Conservation (phyloP, 2,888 invertebrate genomes). For the Lobophora halterata region DNA sequence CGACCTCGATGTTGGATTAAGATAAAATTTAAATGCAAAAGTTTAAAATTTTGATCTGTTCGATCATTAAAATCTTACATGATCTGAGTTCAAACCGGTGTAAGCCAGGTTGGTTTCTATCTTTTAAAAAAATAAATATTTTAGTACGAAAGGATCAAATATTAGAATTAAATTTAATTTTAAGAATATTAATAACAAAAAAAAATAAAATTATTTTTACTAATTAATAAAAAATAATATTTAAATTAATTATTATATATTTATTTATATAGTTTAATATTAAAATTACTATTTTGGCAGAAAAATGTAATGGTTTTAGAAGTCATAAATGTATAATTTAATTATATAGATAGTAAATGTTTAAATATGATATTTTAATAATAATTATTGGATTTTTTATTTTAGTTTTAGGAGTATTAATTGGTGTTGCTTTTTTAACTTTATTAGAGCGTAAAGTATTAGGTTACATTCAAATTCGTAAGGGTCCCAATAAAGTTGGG, state of each 20-base stretch:
- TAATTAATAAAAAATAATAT: too few species aligned
- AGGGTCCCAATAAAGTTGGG: conserved; percentile 87
- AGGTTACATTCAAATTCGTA: conserved; percentile 87
- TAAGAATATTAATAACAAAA: too few species aligned
- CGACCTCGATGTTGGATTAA: conserved; percentile 96
- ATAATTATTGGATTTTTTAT: conserved; percentile 66
- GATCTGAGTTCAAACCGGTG: conserved; percentile 94
- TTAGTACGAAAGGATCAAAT: conserved; percentile 91
- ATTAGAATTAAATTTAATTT: conserved; percentile 80
- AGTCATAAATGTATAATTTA: conserved; percentile 79
- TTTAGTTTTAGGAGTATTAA: conserved; percentile 81
- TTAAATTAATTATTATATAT: too few species aligned
- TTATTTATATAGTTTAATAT: too few species aligned
- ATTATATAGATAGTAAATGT: conserved; percentile 80
- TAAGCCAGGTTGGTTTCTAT: conserved; percentile 93
- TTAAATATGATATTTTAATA: conserved; percentile 65
- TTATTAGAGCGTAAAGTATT: conserved; percentile 86
- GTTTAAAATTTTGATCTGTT: conserved; percentile 88
- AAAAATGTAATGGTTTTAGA: conserved; percentile 87
- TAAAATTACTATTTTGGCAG: conserved; percentile 81
- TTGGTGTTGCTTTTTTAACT: conserved; percentile 86
- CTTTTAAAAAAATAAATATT: conserved; percentile 81
- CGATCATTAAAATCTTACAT: conserved; percentile 92
- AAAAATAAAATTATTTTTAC: too few species aligned
- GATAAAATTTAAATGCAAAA: conserved; percentile 84